Base-by-base conservation (phyloP, 2,888 invertebrate genomes). In the Andrena trimmerana region DNA sequence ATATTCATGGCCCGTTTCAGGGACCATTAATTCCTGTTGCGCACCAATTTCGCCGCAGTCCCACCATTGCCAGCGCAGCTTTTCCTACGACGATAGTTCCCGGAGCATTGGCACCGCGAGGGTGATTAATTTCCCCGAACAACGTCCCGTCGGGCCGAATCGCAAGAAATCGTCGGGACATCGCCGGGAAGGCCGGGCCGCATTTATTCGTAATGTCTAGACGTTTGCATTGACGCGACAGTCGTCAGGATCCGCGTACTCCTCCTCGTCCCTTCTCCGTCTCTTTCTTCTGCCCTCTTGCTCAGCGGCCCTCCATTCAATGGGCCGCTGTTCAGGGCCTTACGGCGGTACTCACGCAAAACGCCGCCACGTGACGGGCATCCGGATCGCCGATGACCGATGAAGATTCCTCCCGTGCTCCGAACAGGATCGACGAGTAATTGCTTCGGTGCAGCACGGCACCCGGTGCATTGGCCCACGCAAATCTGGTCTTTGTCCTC, bases 301-400 rank as follows among this genome's bases (percentile, higher is more conserved):
- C 36, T 60, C 68, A 20, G 69, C 67, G 78, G 69, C 79, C 76
- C 78, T 80, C 83, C 87, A 85, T 87, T 88, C 75, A 88, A 83
- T 86, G 88, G 88, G 76, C 82, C 84, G 65, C 70, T 83, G 78
- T 72, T 81, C 78, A 36, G 81, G 83, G 69, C 77, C 85, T 85
- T 88, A 84, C 85, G 85, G 81, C 69, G 87, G 90, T 91, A 88
- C 90, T 90, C 91, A 90, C 90, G 90, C 90, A 92, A 91, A 92
- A 92, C 90, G 90, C 83, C 79, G 90, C 90, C 91, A 91, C 92
- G 92, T 92, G 92, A 92, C 90, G 88, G 71, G 92, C 92, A 92
- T 92, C 90, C 89, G 90, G 88, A 92, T 91, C 83, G 83, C 52
- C 87, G 85, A 81, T 86, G 86, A 90, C 85, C 86, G 85, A 84